Conservation (phyloP, 2,113 vertebrate species). For the Xiphorhynchus elegans region DNA sequence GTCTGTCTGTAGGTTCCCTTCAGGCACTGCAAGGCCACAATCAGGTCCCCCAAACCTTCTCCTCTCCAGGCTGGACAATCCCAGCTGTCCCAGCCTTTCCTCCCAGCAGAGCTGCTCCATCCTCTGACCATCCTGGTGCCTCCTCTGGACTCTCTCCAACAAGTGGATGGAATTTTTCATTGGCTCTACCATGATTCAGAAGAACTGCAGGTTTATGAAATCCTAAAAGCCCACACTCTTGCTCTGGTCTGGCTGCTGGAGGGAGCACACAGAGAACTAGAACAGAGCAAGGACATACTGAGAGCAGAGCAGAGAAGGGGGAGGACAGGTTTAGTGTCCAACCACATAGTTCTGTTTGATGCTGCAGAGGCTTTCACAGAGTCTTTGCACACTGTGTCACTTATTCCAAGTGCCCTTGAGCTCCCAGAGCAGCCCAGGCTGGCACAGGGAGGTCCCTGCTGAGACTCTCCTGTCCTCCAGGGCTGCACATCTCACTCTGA, state of each 20-base stretch:
- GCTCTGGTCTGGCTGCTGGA: background rate
- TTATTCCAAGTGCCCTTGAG: background rate
- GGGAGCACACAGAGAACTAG: background rate
- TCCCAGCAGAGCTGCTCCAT: background rate
- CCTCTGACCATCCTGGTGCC: background rate
- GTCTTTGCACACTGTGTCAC: background rate
- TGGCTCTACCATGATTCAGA: background rate
- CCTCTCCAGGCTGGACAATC: background rate
- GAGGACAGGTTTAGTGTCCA: background rate
- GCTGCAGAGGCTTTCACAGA: background rate
- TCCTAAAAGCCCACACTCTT: background rate
- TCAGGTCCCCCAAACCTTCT: background rate
- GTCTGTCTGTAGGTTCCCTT: background rate
- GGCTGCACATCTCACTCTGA: background rate
- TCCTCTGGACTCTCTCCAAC: accelerated
- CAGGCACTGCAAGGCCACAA: background rate
- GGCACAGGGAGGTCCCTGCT: background rate
- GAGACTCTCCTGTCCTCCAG: background rate
- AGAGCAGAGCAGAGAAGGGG: background rate
- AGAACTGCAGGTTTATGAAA: background rate
- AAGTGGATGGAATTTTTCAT: background rate
- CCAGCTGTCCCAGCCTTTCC: background rate
- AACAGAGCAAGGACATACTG: background rate
- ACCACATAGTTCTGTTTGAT: background rate
- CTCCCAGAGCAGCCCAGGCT: background rate